These are phyloP conservation scores for Microcebus lehilahytsara DNA, from an alignment of 2,113 vertebrate species.

Conservation along the genomic window DNA sequence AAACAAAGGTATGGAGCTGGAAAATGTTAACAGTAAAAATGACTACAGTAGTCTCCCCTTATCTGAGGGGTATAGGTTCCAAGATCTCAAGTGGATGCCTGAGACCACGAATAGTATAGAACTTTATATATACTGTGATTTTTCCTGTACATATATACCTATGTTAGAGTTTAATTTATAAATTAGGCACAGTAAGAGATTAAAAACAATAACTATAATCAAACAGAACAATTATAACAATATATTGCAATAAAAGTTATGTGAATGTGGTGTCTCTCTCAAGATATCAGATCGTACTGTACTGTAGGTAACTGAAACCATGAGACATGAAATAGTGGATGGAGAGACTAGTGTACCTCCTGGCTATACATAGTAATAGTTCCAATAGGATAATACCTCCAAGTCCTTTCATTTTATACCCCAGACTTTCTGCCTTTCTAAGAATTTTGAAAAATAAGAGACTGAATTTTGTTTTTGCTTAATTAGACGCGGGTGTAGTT, in stretches of 20 bases:
- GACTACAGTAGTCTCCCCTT: not conserved
- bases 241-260: not conserved
- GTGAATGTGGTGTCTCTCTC: not conserved
- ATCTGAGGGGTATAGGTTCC: not conserved
- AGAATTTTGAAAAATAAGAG: constrained; percentile 76
- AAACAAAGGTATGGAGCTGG: not conserved
- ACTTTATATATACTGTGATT: not conserved
- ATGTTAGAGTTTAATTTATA: not conserved
- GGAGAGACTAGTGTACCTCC: not conserved
- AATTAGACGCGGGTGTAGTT: constrained; percentile 82
- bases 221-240: not conserved
- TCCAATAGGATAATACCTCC: not conserved
- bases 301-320: not conserved
- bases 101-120: not conserved
- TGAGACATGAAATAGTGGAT: not conserved
- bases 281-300: not conserved
- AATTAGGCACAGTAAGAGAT: not conserved
- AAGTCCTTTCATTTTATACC: constrained; percentile 22
- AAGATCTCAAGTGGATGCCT: not conserved
- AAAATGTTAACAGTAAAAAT: constrained; percentile 51
- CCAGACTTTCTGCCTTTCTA: constrained; percentile 52
- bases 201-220: not conserved
- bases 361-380: not conserved
- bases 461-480: constrained; percentile 80
- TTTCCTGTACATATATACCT: not conserved